A percentile compares a stretch with the other conserved stretches of the same genome.
Evolutionary conservation across 2,797 vertebrate species (phyloP).

Genomic region (Scomberomorus guttatus): DNA sequence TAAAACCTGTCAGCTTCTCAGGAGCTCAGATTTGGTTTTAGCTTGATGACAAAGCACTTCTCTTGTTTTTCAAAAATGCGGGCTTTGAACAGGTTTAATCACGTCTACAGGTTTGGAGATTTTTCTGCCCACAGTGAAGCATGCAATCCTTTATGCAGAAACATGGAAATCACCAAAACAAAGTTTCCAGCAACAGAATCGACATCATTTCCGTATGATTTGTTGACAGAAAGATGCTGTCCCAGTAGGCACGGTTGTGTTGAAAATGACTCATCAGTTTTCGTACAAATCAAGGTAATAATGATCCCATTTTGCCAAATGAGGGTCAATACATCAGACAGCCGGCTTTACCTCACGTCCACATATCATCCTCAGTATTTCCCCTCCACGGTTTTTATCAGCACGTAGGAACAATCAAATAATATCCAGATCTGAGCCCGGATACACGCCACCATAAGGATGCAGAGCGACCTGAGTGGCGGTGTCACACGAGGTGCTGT

Average conservation of each 20-base stretch:
- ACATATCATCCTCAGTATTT: conserved; percentile 26
- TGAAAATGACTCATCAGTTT: conserved; percentile 70
- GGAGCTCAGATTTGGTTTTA: conserved; percentile 30
- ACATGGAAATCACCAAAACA: conserved; percentile 14
- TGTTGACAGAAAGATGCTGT: conserved; percentile 56
- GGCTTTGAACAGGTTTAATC: conserved; percentile 28
- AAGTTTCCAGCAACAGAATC: conserved; percentile 12
- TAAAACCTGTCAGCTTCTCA: conserved; percentile 37
- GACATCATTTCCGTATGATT: conserved; percentile 32
- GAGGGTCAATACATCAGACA: conserved; percentile 28
- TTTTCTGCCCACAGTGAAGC: conserved; percentile 6
- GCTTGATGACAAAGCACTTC: conserved; percentile 39
- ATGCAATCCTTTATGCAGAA: conserved; percentile 30
- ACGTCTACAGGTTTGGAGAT: conserved; percentile 14
- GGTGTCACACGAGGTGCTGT: conserved; percentile 56
- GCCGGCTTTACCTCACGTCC: conserved; percentile 46
- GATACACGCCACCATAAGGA: conserved; percentile 46
- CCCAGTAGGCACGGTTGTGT: conserved; percentile 35
- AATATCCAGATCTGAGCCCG: conserved; percentile 44
- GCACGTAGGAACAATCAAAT: conserved; percentile 6
- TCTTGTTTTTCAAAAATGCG: conserved; percentile 27
- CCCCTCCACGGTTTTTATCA: conserved; percentile 18
- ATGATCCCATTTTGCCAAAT: conserved; percentile 36
- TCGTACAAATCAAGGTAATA: conserved; percentile 40
- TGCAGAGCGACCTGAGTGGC: conserved; percentile 57